These are phyloP conservation scores for Lepidotrigona ventralis DNA, from an alignment of 1,140 invertebrate species.

Conservation along the genomic window DNA sequence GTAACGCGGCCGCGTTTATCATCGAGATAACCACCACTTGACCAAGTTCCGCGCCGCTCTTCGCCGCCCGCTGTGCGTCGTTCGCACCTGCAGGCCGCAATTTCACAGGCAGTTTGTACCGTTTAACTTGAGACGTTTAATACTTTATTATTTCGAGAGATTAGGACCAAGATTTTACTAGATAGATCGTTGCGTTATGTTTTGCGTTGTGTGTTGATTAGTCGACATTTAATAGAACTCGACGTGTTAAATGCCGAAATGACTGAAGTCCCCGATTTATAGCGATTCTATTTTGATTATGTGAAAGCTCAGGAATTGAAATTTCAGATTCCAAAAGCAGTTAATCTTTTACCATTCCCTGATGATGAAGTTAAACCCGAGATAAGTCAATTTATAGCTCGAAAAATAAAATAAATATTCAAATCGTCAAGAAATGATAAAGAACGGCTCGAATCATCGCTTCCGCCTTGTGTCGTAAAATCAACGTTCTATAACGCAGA, in stretches of 20 bases:
- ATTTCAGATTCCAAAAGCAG: too few species aligned
- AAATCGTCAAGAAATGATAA: background rate
- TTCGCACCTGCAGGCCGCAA: background rate
- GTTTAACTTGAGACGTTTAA: background rate
- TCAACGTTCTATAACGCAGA: background rate
- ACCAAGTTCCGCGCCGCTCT: background rate
- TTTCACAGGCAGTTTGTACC: background rate
- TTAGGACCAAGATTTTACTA: background rate
- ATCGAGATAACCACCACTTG: background rate
- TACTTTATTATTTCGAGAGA: background rate
- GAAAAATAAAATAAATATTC: background rate
- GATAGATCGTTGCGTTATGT: too few species aligned
- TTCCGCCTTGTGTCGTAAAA: background rate
- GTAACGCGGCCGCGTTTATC: conserved; percentile 3
- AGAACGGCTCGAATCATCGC: background rate
- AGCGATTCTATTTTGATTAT: too few species aligned
- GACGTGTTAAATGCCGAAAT: too few species aligned
- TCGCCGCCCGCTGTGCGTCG: background rate
- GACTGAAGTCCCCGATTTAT: too few species aligned
- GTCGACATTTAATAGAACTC: too few species aligned
- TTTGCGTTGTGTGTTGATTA: too few species aligned
- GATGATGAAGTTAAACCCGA: too few species aligned
- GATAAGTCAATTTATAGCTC: too few species aligned
- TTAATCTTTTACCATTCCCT: too few species aligned
- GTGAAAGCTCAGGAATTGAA: too few species aligned